Conservation (phyloP, 2,888 invertebrate species). For the Phortica magna region DNA sequence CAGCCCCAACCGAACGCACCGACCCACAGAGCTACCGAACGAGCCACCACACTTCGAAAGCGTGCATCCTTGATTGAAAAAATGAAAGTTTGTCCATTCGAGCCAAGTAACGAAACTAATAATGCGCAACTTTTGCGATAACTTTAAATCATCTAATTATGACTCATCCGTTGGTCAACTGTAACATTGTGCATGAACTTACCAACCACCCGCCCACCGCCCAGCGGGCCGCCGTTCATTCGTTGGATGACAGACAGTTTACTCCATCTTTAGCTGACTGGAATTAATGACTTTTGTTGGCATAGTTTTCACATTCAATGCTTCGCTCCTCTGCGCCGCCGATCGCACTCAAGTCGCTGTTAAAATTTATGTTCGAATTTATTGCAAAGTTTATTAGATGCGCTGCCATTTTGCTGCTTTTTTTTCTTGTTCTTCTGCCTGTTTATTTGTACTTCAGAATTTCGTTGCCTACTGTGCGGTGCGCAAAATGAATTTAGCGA, state of each 20-base stretch:
- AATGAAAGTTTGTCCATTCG: constrained; percentile 21
- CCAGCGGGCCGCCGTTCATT: background rate
- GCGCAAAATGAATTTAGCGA: constrained; percentile 30
- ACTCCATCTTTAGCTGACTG: constrained; percentile 69
- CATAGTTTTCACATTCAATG: constrained; percentile 69
- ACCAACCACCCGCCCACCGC: constrained; percentile 30
- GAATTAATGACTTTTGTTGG: constrained; percentile 74
- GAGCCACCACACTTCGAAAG: background rate
- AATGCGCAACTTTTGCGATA: constrained; percentile 68
- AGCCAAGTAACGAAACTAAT: constrained; percentile 10
- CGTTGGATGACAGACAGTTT: constrained; percentile 59
- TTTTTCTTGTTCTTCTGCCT: constrained; percentile 50
- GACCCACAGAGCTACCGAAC: no score
- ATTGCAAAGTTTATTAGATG: constrained; percentile 70
- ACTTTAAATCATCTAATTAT: constrained; percentile 75
- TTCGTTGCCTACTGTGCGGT: constrained; percentile 4
- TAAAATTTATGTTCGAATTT: constrained; percentile 70
- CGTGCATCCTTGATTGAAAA: constrained; percentile 38
- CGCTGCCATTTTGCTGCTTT: constrained; percentile 6
- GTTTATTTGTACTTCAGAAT: constrained; percentile 5
- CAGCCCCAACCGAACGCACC: background rate
- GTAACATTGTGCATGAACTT: constrained; percentile 35
- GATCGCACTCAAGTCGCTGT: constrained; percentile 38
- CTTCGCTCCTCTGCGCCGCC: constrained; percentile 41
- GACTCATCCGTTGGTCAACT: constrained; percentile 55